Base-by-base conservation (phyloP, 1,140 invertebrate species). In the Caenorhabditis latens region DNA sequence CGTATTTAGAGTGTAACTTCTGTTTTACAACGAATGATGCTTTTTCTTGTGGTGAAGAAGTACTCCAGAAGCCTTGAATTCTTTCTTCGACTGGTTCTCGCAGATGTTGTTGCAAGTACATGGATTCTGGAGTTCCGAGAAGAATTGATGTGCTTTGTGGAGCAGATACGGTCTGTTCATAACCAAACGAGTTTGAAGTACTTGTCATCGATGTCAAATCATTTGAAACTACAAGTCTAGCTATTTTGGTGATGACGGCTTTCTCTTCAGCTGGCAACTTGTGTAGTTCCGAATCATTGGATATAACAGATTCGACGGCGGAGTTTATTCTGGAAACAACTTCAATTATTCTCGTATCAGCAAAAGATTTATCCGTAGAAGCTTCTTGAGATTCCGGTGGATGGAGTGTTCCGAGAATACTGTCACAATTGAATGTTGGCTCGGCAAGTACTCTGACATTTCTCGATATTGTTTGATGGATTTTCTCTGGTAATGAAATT, bases 351-450 rank as follows among this genome's bases (percentile, higher is more conserved):
- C 67, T 75, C 24, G 2, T 4, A 75, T 75, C 67, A 46, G 42
- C 67, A 46, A 4, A 46, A 32, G 32, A 32, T 32, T 32, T 32
- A 0, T 32, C 32, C 32, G 32, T 32, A 32, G 32, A 32, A n/a
- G 43, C 42, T 19, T 42, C 16, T 46, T 75, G 67, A n/a, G 42
- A 5, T n/a, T 75, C 42, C 9, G 67, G 67, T 46, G 67, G 21
- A 75, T 75, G 48, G 16, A 75, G 40, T 48, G n/a, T 75, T 46
- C 67, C 67, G 46, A 75, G 40, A 75, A 75, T 48, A 75, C 67
- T 75, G 43, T 75, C 67, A 48, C 67, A 75, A 46, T 75, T 21
- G 13, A 46, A 75, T n/a, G 16, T 19, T 7, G 40, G 19, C 19
- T 43, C 40, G 4, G 67, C 67, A n/a, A 75, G 67, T 16, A n/a